Conservation (phyloP, 2,888 invertebrate species). For the Lasioglossum marginatum region DNA sequence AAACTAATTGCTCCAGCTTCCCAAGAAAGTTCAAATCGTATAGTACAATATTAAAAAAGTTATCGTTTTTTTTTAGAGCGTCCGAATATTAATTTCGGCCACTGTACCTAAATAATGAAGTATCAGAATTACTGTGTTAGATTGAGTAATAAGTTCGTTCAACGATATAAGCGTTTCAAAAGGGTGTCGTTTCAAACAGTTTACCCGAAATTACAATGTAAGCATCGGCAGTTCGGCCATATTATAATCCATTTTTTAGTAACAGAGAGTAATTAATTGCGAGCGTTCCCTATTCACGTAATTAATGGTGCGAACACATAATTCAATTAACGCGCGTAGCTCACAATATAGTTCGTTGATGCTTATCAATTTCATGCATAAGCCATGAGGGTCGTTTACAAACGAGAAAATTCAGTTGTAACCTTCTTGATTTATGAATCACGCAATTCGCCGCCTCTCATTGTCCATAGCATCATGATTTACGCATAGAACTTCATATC, state of each 20-base stretch:
- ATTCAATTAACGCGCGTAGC: background rate
- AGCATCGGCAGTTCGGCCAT: background rate
- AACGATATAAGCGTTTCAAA: background rate
- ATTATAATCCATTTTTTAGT: background rate
- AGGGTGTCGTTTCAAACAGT: background rate
- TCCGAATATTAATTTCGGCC: too few relatives aligned
- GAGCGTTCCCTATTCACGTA: background rate
- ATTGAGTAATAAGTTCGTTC: too few relatives aligned
- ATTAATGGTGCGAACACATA: constrained; percentile 22
- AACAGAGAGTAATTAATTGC: background rate
- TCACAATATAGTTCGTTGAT: background rate
- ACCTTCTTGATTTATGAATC: constrained; percentile 16
- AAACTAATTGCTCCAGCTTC: too few relatives aligned
- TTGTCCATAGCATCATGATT: constrained; percentile 7
- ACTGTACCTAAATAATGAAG: too few relatives aligned
- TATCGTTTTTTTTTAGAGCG: too few relatives aligned
- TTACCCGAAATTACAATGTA: background rate
- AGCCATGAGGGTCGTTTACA: background rate
- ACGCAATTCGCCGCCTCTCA: constrained; percentile 5
- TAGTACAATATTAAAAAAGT: too few relatives aligned
- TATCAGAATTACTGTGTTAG: too few relatives aligned
- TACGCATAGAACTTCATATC: constrained; percentile 19
- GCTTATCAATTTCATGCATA: background rate
- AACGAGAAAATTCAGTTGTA: constrained; percentile 8
- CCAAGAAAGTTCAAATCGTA: too few relatives aligned